A percentile compares a stretch with the other conserved stretches of the same genome.
phyloP scores from a whole-genome alignment of 2,888 invertebrate species.

The Lochmaea crataegi region DNA sequence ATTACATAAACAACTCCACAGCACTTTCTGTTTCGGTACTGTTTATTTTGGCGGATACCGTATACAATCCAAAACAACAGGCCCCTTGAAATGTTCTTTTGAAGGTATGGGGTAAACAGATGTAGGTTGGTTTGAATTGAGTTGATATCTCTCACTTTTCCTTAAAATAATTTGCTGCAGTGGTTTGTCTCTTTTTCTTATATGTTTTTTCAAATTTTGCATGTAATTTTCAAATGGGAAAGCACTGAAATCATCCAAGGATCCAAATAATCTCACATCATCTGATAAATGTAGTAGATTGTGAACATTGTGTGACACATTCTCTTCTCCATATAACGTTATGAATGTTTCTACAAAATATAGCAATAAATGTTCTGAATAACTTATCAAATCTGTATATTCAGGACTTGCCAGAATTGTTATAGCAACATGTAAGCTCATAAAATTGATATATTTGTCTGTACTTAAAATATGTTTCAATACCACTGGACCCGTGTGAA shows the following conservation, averaged over 20 bases:
- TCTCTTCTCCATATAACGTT: conserved; percentile 26
- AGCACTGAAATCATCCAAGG: conserved; percentile 30
- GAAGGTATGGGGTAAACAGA: not conserved
- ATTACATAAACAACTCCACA: no score
- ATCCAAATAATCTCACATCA: conserved; percentile 25
- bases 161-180: conserved; percentile 32
- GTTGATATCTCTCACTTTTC: not conserved
- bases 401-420: conserved; percentile 25
- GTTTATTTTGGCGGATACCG: no score
- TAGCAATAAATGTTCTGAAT: conserved; percentile 16
- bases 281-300: conserved; percentile 30
- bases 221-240: conserved; percentile 34
- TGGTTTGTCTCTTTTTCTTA: conserved; percentile 29
- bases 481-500: conserved; percentile 33
- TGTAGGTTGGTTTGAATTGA: not conserved
- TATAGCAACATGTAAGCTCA: conserved; percentile 26
- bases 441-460: conserved; percentile 28
- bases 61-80: not conserved
- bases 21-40: no score
- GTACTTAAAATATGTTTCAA: conserved; percentile 17
- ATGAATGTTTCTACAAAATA: conserved; percentile 34
- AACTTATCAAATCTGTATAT: conserved; percentile 5
- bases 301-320: conserved; percentile 33
- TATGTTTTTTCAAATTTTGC: conserved; percentile 20
- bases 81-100: conserved; percentile 25